Evolutionary conservation across 2,113 vertebrate species (phyloP), one percentile per base, ranked within the genome.

Genomic region (Cricetomys ansorgei): DNA sequence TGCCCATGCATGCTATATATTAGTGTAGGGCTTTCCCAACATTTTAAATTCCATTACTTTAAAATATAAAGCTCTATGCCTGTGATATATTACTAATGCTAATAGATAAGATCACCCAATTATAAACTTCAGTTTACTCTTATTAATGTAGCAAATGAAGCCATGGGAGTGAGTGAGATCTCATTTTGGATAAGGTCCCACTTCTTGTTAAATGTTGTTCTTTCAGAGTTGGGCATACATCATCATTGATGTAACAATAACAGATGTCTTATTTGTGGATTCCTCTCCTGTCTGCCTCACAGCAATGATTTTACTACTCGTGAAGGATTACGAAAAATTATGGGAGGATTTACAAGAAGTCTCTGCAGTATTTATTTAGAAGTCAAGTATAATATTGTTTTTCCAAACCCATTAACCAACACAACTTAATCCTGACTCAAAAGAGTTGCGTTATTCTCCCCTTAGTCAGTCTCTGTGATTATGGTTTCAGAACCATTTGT

Each of bases 241-340:
- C 98, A 98, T 97, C 98, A 98, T 94, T 97, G 97, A 98, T 98
- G 98, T 97, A 99, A 98, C 98, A 98, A 98, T 98, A 98, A 98
- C 98, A 98, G 96, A 98, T 98, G 98, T 98, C 98, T 98, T 98
- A 98, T 97, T 98, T 96, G 98, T 97, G 93, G 95, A 98, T 98
- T 98, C 97, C 91, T 98, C 96, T 98, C 97, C 98, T 98, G 96
- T 94, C 96, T 98, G 98, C 98, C 98, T 98, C 98, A 98, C 97
- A 98, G 98, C 97, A 97, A 98, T 90, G 93, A 98, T 98, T 98
- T 98, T 98, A 98, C 96, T 98, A 97, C 96, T 98, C 97, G 97
- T 96, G 97, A 98, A 98, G 93, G 93, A 98, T 97, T 97, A 98
- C 94, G 96, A 97, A 98, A 98, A 98, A 98, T 95, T 98, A 98